phyloP scores from a whole-genome alignment of 2,888 invertebrate species.

The Agrypnus murinus region DNA sequence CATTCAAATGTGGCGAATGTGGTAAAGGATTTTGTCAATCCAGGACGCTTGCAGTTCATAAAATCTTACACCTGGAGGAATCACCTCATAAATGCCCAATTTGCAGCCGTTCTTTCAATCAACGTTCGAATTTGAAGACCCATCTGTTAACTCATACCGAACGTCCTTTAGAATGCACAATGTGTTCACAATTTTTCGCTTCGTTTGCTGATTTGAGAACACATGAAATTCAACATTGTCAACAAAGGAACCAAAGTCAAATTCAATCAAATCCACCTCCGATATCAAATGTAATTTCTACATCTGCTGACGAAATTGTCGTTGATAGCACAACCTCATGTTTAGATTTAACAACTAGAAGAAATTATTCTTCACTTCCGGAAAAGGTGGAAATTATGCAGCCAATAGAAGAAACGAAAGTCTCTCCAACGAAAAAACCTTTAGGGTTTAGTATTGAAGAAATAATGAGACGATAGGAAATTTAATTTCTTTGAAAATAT shows the following conservation, averaged over 20 bases:
- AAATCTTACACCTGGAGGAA: constrained; percentile 94
- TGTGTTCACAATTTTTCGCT: constrained; percentile 66
- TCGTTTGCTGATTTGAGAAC: constrained; percentile 65
- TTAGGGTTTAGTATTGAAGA: constrained; percentile 91
- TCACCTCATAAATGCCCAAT: constrained; percentile 95
- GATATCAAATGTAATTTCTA: constrained; percentile 22
- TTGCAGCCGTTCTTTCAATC: constrained; percentile 92
- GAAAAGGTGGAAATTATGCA: too few species aligned
- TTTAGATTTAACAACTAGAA: constrained; percentile 64
- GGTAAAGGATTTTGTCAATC: constrained; percentile 99
- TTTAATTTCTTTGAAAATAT: neutral
- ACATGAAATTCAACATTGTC: constrained; percentile 63
- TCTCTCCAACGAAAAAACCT: constrained; percentile 69
- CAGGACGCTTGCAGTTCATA: constrained; percentile 95
- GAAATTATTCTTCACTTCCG: constrained; percentile 41
- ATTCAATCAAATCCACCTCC: constrained; percentile 32
- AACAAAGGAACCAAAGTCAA: constrained; percentile 47
- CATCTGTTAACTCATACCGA: constrained; percentile 93
- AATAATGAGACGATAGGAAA: constrained; percentile 86
- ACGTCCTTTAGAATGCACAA: constrained; percentile 67
- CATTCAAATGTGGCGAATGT: constrained; percentile 97
- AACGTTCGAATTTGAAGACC: constrained; percentile 93
- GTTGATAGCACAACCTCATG: constrained; percentile 54
- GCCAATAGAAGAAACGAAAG: constrained; percentile 25
- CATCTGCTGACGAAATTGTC: constrained; percentile 51